Evolutionary conservation across 2,113 vertebrate genomes (phyloP).

Genomic region (Chaenogobius annularis): DNA sequence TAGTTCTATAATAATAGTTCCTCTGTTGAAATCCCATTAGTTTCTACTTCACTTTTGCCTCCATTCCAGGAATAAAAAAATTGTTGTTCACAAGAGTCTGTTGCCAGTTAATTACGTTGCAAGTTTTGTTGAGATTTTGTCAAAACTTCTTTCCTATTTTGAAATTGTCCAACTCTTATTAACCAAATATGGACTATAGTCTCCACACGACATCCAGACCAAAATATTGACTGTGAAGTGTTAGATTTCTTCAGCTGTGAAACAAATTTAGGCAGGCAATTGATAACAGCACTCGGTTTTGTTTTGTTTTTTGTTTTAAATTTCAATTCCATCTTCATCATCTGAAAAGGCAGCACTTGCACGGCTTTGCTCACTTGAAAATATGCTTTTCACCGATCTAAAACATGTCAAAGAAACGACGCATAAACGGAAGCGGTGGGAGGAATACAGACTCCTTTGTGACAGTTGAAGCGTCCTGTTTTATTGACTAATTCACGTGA

Average conservation of each 20-base stretch:
- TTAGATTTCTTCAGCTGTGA: not conserved
- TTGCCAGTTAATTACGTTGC: not conserved
- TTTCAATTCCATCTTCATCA: not conserved
- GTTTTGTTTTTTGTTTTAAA: not conserved
- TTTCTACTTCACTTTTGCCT: too few species aligned
- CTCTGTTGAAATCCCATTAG: too few species aligned
- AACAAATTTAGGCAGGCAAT: too few species aligned
- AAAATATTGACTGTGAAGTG: not conserved
- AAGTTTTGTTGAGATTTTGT: not conserved
- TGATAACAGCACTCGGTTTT: too few species aligned
- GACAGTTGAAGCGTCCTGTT: slow-evolving; percentile 2
- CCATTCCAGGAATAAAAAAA: too few species aligned
- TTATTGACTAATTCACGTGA: slow-evolving; percentile 13
- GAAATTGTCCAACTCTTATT: not conserved
- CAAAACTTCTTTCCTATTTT: not conserved
- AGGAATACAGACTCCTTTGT: slow-evolving; percentile 9
- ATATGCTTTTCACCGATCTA: not conserved
- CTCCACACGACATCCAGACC: not conserved
- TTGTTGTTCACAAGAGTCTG: too few species aligned
- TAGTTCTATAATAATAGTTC: too few species aligned
- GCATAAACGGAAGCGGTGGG: slow-evolving; percentile 13
- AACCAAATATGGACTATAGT: not conserved
- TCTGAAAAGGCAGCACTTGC: not conserved
- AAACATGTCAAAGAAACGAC: slow-evolving; percentile 2
- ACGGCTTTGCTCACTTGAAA: slow-evolving; percentile 6